phyloP scores from a whole-genome alignment of 2,113 vertebrate species.

The Murina feae region DNA sequence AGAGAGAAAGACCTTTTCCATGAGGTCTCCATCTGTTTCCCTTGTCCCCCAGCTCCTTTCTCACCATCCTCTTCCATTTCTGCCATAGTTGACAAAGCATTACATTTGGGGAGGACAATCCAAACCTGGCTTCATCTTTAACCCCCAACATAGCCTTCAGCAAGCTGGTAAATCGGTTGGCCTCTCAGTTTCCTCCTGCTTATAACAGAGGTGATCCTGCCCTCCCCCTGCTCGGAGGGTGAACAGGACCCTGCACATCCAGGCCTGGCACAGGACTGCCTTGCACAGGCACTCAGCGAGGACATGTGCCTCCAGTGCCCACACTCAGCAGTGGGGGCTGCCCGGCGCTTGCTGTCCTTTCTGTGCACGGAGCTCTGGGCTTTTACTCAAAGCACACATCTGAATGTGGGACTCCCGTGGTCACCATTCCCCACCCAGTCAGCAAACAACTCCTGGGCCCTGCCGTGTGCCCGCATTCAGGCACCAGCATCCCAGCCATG shows the following conservation, averaged over 20 bases:
- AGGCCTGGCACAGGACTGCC: accelerated
- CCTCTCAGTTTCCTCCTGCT: background rate
- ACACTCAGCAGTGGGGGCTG: too few species aligned
- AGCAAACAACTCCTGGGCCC: background rate
- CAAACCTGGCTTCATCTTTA: background rate
- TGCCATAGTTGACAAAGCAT: background rate
- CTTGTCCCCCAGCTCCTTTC: background rate
- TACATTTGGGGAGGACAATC: background rate
- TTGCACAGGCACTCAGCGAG: accelerated
- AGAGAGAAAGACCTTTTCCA: background rate
- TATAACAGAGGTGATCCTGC: background rate
- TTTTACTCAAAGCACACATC: background rate
- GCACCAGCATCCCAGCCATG: background rate
- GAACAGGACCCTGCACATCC: accelerated
- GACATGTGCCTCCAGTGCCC: background rate
- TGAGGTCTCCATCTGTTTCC: background rate
- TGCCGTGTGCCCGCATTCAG: accelerated
- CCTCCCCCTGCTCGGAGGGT: background rate
- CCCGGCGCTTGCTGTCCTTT: background rate
- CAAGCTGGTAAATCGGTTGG: background rate
- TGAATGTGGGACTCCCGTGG: too few species aligned
- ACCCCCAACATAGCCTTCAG: background rate
- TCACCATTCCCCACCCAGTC: background rate
- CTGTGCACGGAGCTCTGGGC: background rate
- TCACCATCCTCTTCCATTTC: background rate